Evolutionary conservation across 2,888 invertebrate species (phyloP).

Genomic region (Scaeva pyrastri): DNA sequence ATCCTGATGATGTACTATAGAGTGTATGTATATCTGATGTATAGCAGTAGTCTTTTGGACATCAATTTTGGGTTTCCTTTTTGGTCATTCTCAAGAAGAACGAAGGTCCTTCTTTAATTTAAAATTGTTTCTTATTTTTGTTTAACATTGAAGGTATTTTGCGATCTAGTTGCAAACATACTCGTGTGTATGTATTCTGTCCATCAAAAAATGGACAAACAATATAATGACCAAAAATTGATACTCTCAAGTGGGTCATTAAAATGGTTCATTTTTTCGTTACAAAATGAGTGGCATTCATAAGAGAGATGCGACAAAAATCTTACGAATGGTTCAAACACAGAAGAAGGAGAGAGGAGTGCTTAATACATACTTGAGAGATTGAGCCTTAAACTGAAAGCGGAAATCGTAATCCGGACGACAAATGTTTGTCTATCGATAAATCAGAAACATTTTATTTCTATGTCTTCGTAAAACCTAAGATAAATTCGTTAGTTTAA

Average conservation of each 20-base stretch:
- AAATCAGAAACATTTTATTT: no score
- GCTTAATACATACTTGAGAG: no score
- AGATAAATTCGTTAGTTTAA: no score
- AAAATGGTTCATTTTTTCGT: background rate
- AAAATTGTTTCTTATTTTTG: constrained; percentile 13
- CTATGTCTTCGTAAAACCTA: no score
- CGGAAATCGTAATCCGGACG: no score
- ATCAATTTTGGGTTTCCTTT: constrained; percentile 36
- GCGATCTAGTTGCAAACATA: background rate
- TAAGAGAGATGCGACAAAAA: background rate
- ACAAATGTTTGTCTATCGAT: no score
- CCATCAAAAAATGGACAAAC: background rate
- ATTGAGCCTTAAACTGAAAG: no score
- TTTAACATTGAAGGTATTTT: background rate
- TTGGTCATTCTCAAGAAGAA: constrained; percentile 28
- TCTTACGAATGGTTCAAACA: no score
- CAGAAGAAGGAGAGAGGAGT: no score
- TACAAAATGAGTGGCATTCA: background rate
- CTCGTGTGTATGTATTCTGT: background rate
- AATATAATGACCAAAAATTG: constrained; percentile 3
- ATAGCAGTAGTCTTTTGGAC: constrained; percentile 39
- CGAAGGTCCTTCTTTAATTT: constrained; percentile 2
- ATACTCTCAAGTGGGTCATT: constrained; percentile 16
- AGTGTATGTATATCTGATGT: no score
- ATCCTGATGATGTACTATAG: constrained; percentile 31